These are phyloP conservation scores for Drosophila fulvimacula DNA, from an alignment of 2,888 invertebrate species.

Conservation along the genomic window DNA sequence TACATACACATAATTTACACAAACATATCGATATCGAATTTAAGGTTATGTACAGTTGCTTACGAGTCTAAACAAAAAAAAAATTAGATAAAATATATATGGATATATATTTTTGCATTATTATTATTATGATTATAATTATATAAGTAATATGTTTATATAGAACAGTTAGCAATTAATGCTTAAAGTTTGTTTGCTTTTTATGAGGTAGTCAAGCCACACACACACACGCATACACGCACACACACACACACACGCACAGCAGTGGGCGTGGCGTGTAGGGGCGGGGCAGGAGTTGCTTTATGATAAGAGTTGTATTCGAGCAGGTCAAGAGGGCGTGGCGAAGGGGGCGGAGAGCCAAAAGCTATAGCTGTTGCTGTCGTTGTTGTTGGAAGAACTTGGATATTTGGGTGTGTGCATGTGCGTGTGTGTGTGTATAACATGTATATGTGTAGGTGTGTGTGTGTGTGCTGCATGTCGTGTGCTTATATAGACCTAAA, in stretches of 20 bases:
- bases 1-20: conserved; percentile 39
- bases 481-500: too few relatives aligned
- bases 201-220: conserved; percentile 78
- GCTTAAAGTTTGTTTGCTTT: conserved; percentile 36
- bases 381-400: conserved; percentile 64
- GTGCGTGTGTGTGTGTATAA: background rate
- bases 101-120: background rate
- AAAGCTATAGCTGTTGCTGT: conserved; percentile 21
- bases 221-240: conserved; percentile 23
- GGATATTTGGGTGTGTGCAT: conserved; percentile 49
- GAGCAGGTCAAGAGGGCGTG: conserved; percentile 40
- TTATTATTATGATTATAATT: background rate
- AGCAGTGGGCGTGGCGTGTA: conserved; percentile 2
- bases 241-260: conserved; percentile 16
- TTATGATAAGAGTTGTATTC: conserved; percentile 51
- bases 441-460: background rate
- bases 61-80: conserved; percentile 35
- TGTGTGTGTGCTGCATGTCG: too few relatives aligned
- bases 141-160: conserved; percentile 31
- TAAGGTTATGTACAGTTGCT: conserved; percentile 69
- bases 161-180: conserved; percentile 47
- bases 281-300: conserved; percentile 1
- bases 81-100: conserved; percentile 12
- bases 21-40: conserved; percentile 35
- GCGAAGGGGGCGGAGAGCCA: background rate